These are phyloP conservation scores for Jordanella pulchra DNA, from an alignment of 2,797 vertebrate genomes.

Conservation along the genomic window DNA sequence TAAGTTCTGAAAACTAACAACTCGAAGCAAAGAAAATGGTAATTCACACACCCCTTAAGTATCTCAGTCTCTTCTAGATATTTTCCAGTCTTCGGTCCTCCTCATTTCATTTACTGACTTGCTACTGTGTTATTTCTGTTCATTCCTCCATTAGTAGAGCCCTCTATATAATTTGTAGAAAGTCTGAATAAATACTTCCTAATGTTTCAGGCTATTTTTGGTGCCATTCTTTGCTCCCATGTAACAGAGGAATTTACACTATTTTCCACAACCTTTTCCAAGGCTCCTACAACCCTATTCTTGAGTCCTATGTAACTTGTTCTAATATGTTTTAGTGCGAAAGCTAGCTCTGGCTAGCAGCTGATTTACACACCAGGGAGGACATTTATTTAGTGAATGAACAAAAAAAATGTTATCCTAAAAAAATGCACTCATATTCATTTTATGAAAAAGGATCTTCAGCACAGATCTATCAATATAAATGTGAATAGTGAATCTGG, in stretches of 20 bases:
- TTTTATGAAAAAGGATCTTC: constrained; percentile 10
- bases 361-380: constrained; percentile 23
- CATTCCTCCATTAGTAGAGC: constrained; percentile 6
- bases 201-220: constrained; percentile 22
- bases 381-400: constrained; percentile 29
- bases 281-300: constrained; percentile 32
- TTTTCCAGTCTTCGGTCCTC: constrained; percentile 25
- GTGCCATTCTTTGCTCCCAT: constrained; percentile 39
- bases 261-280: constrained; percentile 38
- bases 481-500: constrained; percentile 16
- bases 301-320: constrained; percentile 53
- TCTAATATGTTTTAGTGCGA: constrained; percentile 44
- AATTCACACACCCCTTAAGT: constrained; percentile 26
- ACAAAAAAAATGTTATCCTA: constrained; percentile 25
- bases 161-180: constrained; percentile 18
- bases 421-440: constrained; percentile 11
- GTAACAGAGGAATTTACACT: constrained; percentile 39
- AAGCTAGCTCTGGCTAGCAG: constrained; percentile 28
- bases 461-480: constrained; percentile 24
- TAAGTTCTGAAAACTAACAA: constrained; percentile 42
- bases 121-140: constrained; percentile 17
- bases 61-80: constrained; percentile 25
- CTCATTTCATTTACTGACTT: constrained; percentile 24
- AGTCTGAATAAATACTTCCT: constrained; percentile 39
- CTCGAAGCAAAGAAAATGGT: constrained; percentile 37